These are phyloP conservation scores for Pachliopta kotzebuea DNA, from an alignment of 2,888 invertebrate species.

Conservation along the genomic window DNA sequence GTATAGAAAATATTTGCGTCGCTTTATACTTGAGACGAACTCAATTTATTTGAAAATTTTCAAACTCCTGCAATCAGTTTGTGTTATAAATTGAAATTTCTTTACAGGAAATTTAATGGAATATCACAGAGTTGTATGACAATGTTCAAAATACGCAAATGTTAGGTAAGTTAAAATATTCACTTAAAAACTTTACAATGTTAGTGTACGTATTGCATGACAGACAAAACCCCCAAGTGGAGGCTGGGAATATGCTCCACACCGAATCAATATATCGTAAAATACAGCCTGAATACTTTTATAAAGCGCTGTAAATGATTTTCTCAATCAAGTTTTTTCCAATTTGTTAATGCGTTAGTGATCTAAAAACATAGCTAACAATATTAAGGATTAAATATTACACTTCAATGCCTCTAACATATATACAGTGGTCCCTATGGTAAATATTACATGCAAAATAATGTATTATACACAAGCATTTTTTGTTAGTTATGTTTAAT, in stretches of 20 bases:
- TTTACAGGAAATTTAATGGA: neutral
- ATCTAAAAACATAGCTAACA: too few relatives aligned
- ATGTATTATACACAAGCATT: too few relatives aligned
- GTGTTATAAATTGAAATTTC: neutral
- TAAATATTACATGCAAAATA: too few relatives aligned
- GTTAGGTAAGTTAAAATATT: neutral
- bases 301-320: neutral
- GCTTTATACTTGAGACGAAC: neutral
- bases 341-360: neutral
- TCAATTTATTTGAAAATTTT: neutral
- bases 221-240: neutral
- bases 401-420: neutral
- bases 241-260: neutral
- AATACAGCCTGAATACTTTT: neutral
- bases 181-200: neutral
- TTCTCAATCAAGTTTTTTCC: neutral
- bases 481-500: too few relatives aligned
- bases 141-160: neutral
- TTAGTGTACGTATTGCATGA: neutral
- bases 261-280: neutral
- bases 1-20: neutral
- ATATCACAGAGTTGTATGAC: neutral
- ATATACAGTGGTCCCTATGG: neutral
- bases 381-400: too few relatives aligned
- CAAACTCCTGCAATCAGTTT: neutral